Percentiles rank a stretch among this genome's conserved stretches.
Evolutionary conservation across 1,140 invertebrate genomes (phyloP).

Genomic region (Rhizoglyphus robini): DNA sequence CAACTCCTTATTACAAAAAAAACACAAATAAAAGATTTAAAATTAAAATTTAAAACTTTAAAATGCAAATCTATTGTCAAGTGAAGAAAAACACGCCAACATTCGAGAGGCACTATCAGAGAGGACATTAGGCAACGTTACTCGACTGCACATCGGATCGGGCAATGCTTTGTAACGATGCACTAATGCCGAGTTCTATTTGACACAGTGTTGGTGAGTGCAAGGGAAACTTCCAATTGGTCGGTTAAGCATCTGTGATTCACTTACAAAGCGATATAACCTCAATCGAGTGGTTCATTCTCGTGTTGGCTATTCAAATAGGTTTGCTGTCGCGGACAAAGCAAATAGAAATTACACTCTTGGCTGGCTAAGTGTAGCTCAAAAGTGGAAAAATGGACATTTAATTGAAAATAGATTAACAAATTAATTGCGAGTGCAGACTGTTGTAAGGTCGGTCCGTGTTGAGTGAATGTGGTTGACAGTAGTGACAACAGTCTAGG

Average conservation of each 20-base stretch:
- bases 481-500: too few species aligned
- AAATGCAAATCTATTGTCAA: background rate
- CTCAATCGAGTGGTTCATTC: too few species aligned
- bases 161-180: background rate
- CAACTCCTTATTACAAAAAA: slow-evolving; percentile 2
- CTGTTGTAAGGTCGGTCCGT: background rate
- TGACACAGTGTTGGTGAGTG: too few species aligned
- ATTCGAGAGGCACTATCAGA: too few species aligned
- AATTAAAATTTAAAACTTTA: too few species aligned
- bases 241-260: too few species aligned
- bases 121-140: background rate
- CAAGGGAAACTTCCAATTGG: too few species aligned
- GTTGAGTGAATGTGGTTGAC: background rate
- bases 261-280: too few species aligned
- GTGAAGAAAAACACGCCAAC: background rate
- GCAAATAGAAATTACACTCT: too few species aligned
- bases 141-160: background rate
- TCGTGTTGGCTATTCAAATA: too few species aligned
- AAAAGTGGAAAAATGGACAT: background rate
- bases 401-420: slow-evolving; percentile 2
- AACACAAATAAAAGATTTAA: slow-evolving; percentile 10
- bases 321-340: too few species aligned
- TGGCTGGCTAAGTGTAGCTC: background rate
- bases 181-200: too few species aligned
- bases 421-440: background rate